Conservation (phyloP, 2,797 vertebrate species). For the Melanotaenia trifasciata region DNA sequence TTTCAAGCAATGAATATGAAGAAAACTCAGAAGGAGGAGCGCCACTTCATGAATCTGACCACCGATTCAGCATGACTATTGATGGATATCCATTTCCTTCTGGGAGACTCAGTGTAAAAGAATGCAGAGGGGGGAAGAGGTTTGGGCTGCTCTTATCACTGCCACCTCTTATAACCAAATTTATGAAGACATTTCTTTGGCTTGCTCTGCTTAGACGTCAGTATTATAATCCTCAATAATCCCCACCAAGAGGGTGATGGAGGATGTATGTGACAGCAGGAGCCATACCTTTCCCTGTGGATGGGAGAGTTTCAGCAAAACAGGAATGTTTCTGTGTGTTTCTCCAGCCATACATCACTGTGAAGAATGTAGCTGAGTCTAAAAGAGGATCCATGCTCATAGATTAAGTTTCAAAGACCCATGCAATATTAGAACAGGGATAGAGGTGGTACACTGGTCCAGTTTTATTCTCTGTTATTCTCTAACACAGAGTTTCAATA, state of each 20-base stretch:
- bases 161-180: conserved; percentile 64
- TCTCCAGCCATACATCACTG: conserved; percentile 44
- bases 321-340: conserved; percentile 56
- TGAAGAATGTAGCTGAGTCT: conserved; percentile 51
- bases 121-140: conserved; percentile 48
- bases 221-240: conserved; percentile 72
- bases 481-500: no score
- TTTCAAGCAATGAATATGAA: background rate
- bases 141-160: conserved; percentile 60
- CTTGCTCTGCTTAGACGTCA: conserved; percentile 42
- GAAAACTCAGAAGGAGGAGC: background rate
- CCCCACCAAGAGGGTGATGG: conserved; percentile 59
- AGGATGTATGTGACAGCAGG: conserved; percentile 57
- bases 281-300: conserved; percentile 30
- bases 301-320: background rate
- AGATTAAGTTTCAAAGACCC: conserved; percentile 35
- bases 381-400: conserved; percentile 38
- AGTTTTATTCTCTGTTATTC: no score
- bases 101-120: conserved; percentile 38
- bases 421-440: conserved; percentile 8
- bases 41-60: background rate
- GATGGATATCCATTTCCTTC: conserved; percentile 42
- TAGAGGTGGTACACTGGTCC: background rate
- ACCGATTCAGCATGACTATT: conserved; percentile 11
- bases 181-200: conserved; percentile 70